Evolutionary conservation across 2,888 invertebrate genomes (phyloP).

Genomic region (Nemapogon koenigi): DNA sequence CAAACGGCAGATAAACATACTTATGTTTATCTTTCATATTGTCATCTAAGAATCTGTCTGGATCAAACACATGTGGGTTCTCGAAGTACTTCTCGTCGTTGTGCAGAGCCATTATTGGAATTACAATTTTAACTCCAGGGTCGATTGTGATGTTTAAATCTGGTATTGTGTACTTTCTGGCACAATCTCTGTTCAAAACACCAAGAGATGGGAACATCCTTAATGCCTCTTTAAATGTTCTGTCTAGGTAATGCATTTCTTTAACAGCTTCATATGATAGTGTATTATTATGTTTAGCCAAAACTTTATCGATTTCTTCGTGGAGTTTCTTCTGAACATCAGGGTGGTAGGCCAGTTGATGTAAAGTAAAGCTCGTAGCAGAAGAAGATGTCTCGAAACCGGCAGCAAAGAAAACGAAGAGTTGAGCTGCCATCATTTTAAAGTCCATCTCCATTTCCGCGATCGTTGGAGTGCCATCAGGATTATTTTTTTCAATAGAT

Average conservation of each 20-base stretch:
- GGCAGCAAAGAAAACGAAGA: slow-evolving; percentile 22
- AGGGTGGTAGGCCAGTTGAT: slow-evolving; percentile 25
- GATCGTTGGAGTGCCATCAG: slow-evolving; percentile 17
- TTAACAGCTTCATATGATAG: slow-evolving; percentile 17
- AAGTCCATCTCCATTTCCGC: slow-evolving; percentile 17
- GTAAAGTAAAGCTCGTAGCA: slow-evolving; percentile 26
- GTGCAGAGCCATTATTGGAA: slow-evolving; percentile 16
- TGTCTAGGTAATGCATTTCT: slow-evolving; percentile 16
- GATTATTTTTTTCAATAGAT: slow-evolving; percentile 18
- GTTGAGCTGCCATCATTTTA: slow-evolving; percentile 16
- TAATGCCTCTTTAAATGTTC: slow-evolving; percentile 19
- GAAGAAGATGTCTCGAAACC: slow-evolving; percentile 25
- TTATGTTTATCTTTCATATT: slow-evolving; percentile 8
- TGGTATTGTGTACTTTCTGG: slow-evolving; percentile 16
- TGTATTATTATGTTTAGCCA: slow-evolving; percentile 15
- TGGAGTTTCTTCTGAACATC: slow-evolving; percentile 23
- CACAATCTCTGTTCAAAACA: slow-evolving; percentile 15
- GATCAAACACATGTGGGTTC: slow-evolving; percentile 15
- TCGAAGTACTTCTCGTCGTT: slow-evolving; percentile 17
- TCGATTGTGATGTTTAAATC: slow-evolving; percentile 14
- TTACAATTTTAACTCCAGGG: slow-evolving; percentile 13
- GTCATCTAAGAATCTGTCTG: slow-evolving; percentile 10
- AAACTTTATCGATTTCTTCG: slow-evolving; percentile 22
- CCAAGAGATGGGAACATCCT: slow-evolving; percentile 19
- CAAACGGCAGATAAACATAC: slow-evolving; percentile 20